Evolutionary conservation across 2,797 vertebrate species (phyloP).

Genomic region (Gephyroberyx darwinii): DNA sequence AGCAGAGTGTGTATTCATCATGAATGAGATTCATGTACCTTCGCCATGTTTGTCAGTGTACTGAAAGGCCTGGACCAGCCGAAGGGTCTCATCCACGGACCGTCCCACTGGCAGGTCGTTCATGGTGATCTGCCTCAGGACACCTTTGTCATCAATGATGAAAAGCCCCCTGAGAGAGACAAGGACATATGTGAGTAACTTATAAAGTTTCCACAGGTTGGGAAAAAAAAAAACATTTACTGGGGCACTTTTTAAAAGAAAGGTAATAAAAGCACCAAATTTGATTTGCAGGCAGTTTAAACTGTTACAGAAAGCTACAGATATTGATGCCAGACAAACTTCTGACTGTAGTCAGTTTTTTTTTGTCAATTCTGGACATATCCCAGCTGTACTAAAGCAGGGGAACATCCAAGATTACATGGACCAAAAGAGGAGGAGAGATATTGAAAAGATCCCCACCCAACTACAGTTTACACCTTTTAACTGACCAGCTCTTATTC

Average conservation of each 20-base stretch:
- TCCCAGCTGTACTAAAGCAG: no score
- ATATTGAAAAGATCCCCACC: no score
- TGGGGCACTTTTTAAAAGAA: no score
- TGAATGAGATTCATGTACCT: conserved; percentile 77
- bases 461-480: no score
- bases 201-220: no score
- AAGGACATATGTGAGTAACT: neutral
- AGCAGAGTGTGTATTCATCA: no score
- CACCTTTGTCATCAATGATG: conserved; percentile 95
- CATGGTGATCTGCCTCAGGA: conserved; percentile 97
- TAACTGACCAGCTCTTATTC: neutral
- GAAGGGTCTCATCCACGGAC: conserved; percentile 96
- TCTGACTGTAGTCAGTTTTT: neutral
- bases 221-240: neutral
- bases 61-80: conserved; percentile 97
- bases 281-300: neutral
- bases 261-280: neutral
- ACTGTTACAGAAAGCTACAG: neutral
- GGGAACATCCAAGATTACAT: no score
- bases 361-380: no score
- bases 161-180: conserved; percentile 90
- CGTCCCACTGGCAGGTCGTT: conserved; percentile 98
- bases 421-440: no score
- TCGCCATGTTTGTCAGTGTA: conserved; percentile 98
- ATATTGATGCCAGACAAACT: neutral